A percentile compares a stretch with the other conserved stretches of the same genome.
Conservation (phyloP, 2,888 invertebrate genomes). For the Caenorhabditis drosophilae region DNA sequence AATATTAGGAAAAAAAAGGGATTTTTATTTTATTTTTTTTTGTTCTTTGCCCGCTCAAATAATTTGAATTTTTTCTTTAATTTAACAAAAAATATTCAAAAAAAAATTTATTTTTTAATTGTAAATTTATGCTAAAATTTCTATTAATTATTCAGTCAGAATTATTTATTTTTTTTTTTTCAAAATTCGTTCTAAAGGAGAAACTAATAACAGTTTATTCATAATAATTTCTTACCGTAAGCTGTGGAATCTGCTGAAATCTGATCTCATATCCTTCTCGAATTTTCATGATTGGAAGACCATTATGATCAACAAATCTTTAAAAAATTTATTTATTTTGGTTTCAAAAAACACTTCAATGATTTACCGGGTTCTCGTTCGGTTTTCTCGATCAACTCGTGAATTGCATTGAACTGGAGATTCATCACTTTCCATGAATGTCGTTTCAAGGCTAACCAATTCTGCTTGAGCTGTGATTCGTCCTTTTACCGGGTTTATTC, state of each 20-base stretch:
- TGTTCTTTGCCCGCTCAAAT: too few species aligned
- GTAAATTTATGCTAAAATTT: too few species aligned
- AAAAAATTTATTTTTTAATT: too few species aligned
- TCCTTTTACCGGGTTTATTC: slow-evolving; percentile 70
- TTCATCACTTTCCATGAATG: slow-evolving; percentile 39
- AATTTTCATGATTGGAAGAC: slow-evolving; percentile 83
- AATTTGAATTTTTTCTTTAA: too few species aligned
- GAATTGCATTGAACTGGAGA: slow-evolving; percentile 1
- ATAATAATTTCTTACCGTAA: slow-evolving; percentile 54
- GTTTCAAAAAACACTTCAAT: too few species aligned
- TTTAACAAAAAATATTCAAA: too few species aligned
- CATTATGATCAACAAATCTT: slow-evolving; percentile 67
- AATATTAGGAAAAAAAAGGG: too few species aligned
- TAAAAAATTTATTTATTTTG: slow-evolving; percentile 7
- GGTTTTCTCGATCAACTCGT: slow-evolving; percentile 54
- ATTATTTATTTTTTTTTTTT: neutral
- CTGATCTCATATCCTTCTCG: slow-evolving; percentile 82
- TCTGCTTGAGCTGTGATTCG: slow-evolving; percentile 63
- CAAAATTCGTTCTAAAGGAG: too few species aligned
- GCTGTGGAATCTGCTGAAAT: slow-evolving; percentile 72
- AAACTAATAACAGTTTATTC: too few species aligned
- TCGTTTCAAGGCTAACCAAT: slow-evolving; percentile 60
- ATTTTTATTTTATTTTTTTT: too few species aligned
- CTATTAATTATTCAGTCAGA: too few species aligned
- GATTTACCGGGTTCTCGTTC: slow-evolving; percentile 45